Evolutionary conservation across 2,797 vertebrate genomes (phyloP), one percentile per base, ranked within the genome.

Genomic region (Philypnodon macrostomus): DNA sequence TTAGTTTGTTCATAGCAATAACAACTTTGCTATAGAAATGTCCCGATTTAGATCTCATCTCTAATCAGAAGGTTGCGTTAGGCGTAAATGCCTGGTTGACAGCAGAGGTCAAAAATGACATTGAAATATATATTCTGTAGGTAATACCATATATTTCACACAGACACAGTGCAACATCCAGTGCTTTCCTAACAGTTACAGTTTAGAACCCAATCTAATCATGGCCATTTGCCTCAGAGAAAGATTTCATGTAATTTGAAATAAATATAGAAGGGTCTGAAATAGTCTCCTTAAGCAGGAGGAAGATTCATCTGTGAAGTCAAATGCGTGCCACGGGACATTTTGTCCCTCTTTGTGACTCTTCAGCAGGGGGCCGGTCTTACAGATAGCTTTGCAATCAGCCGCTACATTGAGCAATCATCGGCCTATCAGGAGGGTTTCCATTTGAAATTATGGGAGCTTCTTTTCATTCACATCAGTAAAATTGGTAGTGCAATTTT

Each of bases 361-460:
- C 32, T 57, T 17, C 63, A 41, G 76, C 67, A 26, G 69, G 76
- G 63, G 69, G 58, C 72, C 72, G 52, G 62, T 48, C 1, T 24
- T 23, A 37, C 34, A 70, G 63, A 73, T 74, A 53, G 67, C 66
- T 54, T 48, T 33, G 70, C 81, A 85, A 87, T 86, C 82, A 86
- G 75, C 61, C 68, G n/a, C 56, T 67, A 49, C 53, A 53, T 58
- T 56, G 36, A 53, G 76, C 73, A 85, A 85, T 84, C 84, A 80
- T 61, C 58, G 44, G 38, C 39, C 27, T 59, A 49, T 68, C 61
- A 69, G 44, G 39, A 67, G 33, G 37, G 23, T 60, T 66, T 65
- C 68, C 58, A 70, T 75, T 75, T 70, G 34, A 69, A 81, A 73
- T 70, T 30, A 75, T 26, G 19, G 48, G 26, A 47, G 57, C 27